Base-by-base conservation (phyloP, 1,140 invertebrate genomes). In the Magallana ariakensis region DNA sequence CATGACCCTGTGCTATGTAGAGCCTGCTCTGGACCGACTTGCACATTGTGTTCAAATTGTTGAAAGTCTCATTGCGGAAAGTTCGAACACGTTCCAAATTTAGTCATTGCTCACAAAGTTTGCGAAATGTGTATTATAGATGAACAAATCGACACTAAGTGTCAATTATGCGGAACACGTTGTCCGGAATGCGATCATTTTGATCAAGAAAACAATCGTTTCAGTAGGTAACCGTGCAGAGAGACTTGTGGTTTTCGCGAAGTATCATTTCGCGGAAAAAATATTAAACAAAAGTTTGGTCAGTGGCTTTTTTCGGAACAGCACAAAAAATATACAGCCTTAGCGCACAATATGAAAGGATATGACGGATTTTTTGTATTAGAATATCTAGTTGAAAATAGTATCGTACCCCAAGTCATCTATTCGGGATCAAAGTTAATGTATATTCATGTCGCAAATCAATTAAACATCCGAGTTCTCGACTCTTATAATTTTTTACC, bases 291-390 rank as follows among this genome's bases (percentile, higher is more conserved):
- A 54, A 11, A 85, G 8, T 85, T 75, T 54, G 19, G 84, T 33
- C 46, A 55, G 9, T 75, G n/a, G 19, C 13, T 62, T 11, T 55
- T 81, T 80, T 80, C 85, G 5, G n/a, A 54, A 13, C 56, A 66
- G 53, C n/a, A 81, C 22, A 86, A 86, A 53, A 57, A 84, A 15
- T 53, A 13, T n/a, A 58, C 22, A 9, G 53, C 22, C 0, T 11
- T 87, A 22, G 80, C 80, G 6, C 85, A 87, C 26, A 83, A 83
- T 53, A 54, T 56, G 15, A 87, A 87, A n/a, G 62, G 53, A 8
- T 87, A 62, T 26, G 86, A 87, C 46, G 46, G 53, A 53, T 84
- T 84, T 55, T 66, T 83, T 10, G 54, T 87, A 22, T 66, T 87
- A 53, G 54, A 84, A 53, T 56, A 58, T n/a, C 56, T 87, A 22